These are phyloP conservation scores for Acipenser transmontanus DNA, from an alignment of 2,797 vertebrate genomes.

Conservation along the genomic window DNA sequence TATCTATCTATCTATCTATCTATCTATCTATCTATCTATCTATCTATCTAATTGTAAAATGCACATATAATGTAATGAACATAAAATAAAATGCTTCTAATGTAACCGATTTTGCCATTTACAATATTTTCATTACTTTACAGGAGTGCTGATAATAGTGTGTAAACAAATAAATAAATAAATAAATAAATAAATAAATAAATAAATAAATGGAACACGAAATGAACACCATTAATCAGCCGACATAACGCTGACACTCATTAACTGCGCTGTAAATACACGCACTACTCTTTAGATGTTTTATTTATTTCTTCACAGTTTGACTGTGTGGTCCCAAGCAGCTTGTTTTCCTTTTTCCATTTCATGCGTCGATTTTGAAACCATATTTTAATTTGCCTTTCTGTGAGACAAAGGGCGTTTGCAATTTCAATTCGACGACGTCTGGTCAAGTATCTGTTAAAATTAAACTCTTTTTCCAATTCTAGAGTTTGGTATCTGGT, in stretches of 20 bases:
- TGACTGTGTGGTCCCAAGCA: constrained; percentile 66
- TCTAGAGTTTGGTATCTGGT: constrained; percentile 68
- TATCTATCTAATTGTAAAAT: background rate
- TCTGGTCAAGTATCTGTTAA: constrained; percentile 72
- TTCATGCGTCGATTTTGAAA: constrained; percentile 78
- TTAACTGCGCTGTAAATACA: background rate
- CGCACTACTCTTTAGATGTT: constrained; percentile 56
- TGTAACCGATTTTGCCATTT: no score
- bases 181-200: background rate
- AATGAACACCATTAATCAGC: background rate
- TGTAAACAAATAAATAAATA: background rate
- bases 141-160: no score
- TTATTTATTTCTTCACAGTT: constrained; percentile 57
- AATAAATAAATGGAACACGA: background rate
- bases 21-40: background rate
- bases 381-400: constrained; percentile 78
- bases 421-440: constrained; percentile 74
- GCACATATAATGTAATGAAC: no score
- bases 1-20: background rate
- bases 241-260: no score
- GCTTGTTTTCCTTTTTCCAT: constrained; percentile 76
- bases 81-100: no score
- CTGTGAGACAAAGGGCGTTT: constrained; percentile 68
- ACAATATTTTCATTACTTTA: no score
- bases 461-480: constrained; percentile 42